Evolutionary conservation across 1,140 invertebrate species (phyloP).

Genomic region (Neodiprion pinetum): DNA sequence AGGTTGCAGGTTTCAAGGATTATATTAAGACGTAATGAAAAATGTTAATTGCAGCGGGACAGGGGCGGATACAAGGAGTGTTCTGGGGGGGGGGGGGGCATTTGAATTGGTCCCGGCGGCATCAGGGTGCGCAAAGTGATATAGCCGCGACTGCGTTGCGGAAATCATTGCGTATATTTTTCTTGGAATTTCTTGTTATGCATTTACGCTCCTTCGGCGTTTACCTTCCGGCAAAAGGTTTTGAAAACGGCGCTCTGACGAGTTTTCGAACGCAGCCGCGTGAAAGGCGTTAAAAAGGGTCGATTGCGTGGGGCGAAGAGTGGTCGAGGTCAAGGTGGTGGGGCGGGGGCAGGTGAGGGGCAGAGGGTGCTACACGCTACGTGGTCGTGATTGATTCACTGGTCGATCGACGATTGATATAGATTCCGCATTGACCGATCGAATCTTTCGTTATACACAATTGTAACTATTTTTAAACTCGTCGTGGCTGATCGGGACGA

Average conservation of each 20-base stretch:
- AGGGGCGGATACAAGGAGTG: conserved; percentile 8
- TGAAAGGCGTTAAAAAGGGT: conserved; percentile 20
- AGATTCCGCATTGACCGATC: background rate
- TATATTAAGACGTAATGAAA: background rate
- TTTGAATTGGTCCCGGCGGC: conserved; percentile 51
- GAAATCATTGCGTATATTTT: conserved; percentile 8
- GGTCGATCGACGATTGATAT: conserved; percentile 20
- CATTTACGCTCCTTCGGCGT: conserved; percentile 11
- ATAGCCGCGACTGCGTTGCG: background rate
- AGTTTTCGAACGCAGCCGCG: conserved; percentile 32
- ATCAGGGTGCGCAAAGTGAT: conserved; percentile 35
- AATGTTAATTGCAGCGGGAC: background rate
- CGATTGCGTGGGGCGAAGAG: conserved; percentile 12
- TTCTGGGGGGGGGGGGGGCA: conserved; percentile 23
- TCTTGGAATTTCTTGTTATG: background rate
- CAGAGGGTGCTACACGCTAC: conserved; percentile 32
- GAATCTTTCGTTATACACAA: conserved; percentile 31
- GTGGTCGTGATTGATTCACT: conserved; percentile 47
- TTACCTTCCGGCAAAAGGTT: conserved; percentile 22
- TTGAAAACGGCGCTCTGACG: conserved; percentile 6
- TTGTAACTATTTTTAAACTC: conserved; percentile 29
- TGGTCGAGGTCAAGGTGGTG: conserved; percentile 15
- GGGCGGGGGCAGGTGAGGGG: conserved; percentile 22
- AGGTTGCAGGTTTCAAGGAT: background rate
- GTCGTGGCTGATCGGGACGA: background rate